Conservation (phyloP, 2,797 vertebrate species). For the Euphonia xanthogaster region DNA sequence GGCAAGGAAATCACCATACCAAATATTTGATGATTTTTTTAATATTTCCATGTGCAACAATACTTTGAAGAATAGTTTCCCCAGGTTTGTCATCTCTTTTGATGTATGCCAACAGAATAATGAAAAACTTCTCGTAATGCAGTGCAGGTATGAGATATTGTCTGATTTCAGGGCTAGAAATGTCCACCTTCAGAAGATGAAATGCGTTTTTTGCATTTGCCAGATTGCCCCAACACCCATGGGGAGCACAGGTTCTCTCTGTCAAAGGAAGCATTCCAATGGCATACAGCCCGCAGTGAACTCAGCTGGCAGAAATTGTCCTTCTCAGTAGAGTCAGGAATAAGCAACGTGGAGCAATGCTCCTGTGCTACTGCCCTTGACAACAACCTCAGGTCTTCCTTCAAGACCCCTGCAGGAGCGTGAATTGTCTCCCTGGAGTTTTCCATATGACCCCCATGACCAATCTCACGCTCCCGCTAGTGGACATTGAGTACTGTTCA, state of each 20-base stretch:
- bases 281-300: neutral
- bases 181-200: neutral
- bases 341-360: neutral
- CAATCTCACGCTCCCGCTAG: accelerated
- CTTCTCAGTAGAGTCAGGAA: neutral
- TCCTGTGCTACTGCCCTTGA: neutral
- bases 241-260: neutral
- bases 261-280: neutral
- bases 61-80: neutral
- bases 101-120: neutral
- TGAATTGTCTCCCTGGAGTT: neutral
- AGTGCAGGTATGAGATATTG: neutral
- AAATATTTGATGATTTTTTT: neutral
- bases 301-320: neutral
- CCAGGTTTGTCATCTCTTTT: neutral
- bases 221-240: neutral
- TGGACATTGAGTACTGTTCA: neutral
- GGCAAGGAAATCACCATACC: neutral
- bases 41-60: neutral
- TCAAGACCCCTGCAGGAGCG: neutral
- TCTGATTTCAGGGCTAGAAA: neutral
- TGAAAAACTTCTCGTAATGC: neutral
- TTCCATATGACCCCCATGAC: accelerated
- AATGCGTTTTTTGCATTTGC: neutral
- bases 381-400: neutral